Evolutionary conservation across 2,113 vertebrate species (phyloP).

Genomic region (Felis catus): F.catus_Fca126_mat1.0 CM031421.1:72384001-72384500

Average conservation of each 20-base stretch:
- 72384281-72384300: not conserved
- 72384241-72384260: not conserved
- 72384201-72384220: not conserved
- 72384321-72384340: not conserved
- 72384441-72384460: conserved; percentile 89
- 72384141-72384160: not conserved
- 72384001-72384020: not conserved
- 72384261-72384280: not conserved
- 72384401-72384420: conserved; percentile 74
- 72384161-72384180: not conserved
- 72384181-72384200: not conserved
- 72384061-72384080: not conserved
- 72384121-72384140: conserved; percentile 22
- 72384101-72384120: not conserved
- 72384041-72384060: not conserved
- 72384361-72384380: not conserved
- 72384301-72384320: conserved; percentile 20
- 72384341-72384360: not conserved
- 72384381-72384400: conserved; percentile 62
- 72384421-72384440: conserved; percentile 77
- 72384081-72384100: not conserved
- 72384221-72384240: not conserved
- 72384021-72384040: conserved; percentile 41
- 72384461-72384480: conserved; percentile 89
- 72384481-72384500: conserved; percentile 91